Evolutionary conservation across 2,888 invertebrate genomes (phyloP), one percentile per base, ranked within the genome.

Genomic region (Pseudeuparius sepicola): DNA sequence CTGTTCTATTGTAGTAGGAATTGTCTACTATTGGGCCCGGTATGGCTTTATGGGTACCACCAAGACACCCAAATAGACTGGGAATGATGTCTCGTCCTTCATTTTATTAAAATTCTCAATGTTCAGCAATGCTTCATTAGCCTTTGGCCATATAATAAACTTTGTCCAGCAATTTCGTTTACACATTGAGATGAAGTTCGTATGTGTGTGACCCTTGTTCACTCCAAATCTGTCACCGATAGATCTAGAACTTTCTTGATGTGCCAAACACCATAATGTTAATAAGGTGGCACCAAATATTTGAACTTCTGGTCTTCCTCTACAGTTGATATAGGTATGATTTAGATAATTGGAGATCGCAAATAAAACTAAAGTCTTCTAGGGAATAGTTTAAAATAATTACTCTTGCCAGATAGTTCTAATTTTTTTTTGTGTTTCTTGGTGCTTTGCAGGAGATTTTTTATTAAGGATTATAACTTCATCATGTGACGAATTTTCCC

Each of bases 1-100:
- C 17, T 27, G 26, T 34, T 12, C 17, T 7, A 27, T 34, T 34
- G 4, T 27, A 34, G 18, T 27, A 34, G 7, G 27, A 34, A 12
- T 34, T 27, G 28, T 34, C 27, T 4, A 13, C 14, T 15, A 27
- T 4, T 2, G 34, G 34, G 4, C 17, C 34, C 13, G 34, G 34
- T 9, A 27, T 27, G 4, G n/a, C 4, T 7, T 27, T 34, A 11
- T 34, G 34, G 9, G 18, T 14, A 10, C 34, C 16, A 27, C 28
- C 34, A 4, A 27, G 7, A 27, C 26, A 26, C 2, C 18, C 26
- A 34, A 34, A 17, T 11, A 34, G 27, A 34, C 28, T 27, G 15
- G 34, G 27, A 27, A 34, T 18, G 9, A 26, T n/a, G n/a, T n/a
- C n/a, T n/a, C n/a, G 16, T 15, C 27, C 14, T 9, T 26, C 12